Conservation (phyloP, 2,888 invertebrate genomes). For the Acleris holmiana region DNA sequence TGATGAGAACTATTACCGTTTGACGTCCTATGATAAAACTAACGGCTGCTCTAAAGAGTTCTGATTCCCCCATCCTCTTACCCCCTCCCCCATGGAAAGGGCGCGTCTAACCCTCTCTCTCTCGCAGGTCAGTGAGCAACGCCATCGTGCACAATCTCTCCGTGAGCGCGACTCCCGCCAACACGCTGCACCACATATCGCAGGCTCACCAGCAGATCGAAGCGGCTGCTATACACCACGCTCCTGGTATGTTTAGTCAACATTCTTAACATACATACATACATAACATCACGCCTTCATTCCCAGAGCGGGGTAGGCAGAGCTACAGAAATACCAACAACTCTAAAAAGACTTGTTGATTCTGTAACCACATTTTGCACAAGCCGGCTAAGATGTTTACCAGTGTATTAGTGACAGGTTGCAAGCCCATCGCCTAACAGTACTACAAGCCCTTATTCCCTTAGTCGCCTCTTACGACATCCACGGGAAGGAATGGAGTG, state of each 20-base stretch:
- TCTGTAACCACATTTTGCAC: too few relatives aligned
- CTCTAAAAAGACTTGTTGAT: too few relatives aligned
- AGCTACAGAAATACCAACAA: too few relatives aligned
- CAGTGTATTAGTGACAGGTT: too few relatives aligned
- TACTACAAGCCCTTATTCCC: too few relatives aligned
- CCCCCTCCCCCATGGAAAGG: background rate
- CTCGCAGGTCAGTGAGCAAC: constrained; percentile 63
- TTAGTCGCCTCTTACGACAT: too few relatives aligned
- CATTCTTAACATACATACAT: too few relatives aligned
- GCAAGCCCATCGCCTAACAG: too few relatives aligned
- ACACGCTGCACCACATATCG: constrained; percentile 85
- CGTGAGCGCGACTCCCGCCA: constrained; percentile 64
- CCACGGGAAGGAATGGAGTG: too few relatives aligned
- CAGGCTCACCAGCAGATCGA: constrained; percentile 81
- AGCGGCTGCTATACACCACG: constrained; percentile 72
- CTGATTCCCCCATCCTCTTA: constrained; percentile 43
- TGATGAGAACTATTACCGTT: constrained; percentile 54
- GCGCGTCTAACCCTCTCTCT: background rate
- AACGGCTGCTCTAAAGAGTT: constrained; percentile 64
- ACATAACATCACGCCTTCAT: too few relatives aligned
- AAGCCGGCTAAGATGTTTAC: too few relatives aligned
- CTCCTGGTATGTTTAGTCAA: constrained; percentile 62
- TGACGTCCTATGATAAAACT: constrained; percentile 48
- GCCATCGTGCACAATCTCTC: constrained; percentile 75
- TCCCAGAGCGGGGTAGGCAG: too few relatives aligned